Conservation (phyloP, 37 sponge, comb jelly and placozoan species). For the Bolinopsis microptera region DNA sequence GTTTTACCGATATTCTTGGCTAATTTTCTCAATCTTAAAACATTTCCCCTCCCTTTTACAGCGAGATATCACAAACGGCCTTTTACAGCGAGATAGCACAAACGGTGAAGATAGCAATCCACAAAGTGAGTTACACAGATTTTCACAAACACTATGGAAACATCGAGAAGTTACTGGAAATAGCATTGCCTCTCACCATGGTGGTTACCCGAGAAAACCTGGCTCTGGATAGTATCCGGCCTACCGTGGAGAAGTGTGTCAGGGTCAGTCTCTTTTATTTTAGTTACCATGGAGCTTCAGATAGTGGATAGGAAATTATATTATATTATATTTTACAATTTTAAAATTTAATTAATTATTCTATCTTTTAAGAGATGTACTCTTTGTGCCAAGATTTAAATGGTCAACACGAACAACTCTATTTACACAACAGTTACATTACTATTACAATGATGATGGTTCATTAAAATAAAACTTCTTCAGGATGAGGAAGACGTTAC, state of each 20-base stretch:
- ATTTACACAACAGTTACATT: too few relatives aligned
- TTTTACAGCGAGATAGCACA: constrained; percentile 30
- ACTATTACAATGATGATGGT: too few relatives aligned
- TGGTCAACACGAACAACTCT: too few relatives aligned
- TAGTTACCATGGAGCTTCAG: too few relatives aligned
- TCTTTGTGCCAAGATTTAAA: too few relatives aligned
- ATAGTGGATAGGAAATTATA: too few relatives aligned
- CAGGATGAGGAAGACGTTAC: constrained; percentile 54
- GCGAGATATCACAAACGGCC: constrained; percentile 45
- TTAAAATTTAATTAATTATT: too few relatives aligned
- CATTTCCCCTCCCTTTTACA: too few relatives aligned
- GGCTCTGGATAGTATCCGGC: constrained; percentile 53
- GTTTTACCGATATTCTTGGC: too few relatives aligned
- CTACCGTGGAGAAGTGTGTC: constrained; percentile 45
- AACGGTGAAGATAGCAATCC: constrained; percentile 57
- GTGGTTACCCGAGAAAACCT: constrained; percentile 38
- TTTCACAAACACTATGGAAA: constrained; percentile 65
- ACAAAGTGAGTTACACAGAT: constrained; percentile 52
- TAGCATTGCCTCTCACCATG: constrained; percentile 53
- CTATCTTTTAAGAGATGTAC: too few relatives aligned
- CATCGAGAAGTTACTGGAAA: constrained; percentile 35
- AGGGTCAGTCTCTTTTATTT: neutral
- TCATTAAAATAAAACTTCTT: too few relatives aligned
- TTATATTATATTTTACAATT: too few relatives aligned
- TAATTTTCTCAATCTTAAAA: neutral